Conservation (phyloP, 1,140 invertebrate genomes). For the Brachionus paranguensis region DNA sequence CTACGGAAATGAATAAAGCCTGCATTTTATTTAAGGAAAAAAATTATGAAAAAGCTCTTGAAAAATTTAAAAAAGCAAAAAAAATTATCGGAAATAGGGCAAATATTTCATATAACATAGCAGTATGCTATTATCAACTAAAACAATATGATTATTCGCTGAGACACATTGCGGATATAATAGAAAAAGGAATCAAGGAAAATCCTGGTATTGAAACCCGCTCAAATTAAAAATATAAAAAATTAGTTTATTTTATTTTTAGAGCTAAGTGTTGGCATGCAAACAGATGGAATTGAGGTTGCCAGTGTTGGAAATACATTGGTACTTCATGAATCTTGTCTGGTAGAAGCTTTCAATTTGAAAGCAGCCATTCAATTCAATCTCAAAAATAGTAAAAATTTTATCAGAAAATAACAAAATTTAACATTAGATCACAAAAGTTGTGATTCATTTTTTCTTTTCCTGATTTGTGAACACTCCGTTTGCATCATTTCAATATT, state of each 20-base stretch:
- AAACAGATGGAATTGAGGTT: slow-evolving; percentile 92
- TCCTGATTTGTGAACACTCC: too few species aligned
- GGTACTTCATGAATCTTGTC: slow-evolving; percentile 85
- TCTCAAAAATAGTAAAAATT: slow-evolving; percentile 29
- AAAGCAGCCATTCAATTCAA: slow-evolving; percentile 95
- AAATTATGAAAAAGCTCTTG: slow-evolving; percentile 80
- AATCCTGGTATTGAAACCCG: slow-evolving; percentile 65
- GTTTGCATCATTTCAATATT: too few species aligned
- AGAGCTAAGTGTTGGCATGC: slow-evolving; percentile 92
- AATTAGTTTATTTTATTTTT: slow-evolving; percentile 13
- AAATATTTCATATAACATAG: slow-evolving; percentile 88
- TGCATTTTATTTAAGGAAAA: slow-evolving; percentile 88
- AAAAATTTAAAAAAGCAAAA: slow-evolving; percentile 81
- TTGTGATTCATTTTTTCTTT: not conserved
- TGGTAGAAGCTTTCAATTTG: slow-evolving; percentile 96
- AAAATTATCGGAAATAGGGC: slow-evolving; percentile 80
- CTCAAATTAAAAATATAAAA: not conserved
- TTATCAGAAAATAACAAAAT: not conserved
- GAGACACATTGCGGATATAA: slow-evolving; percentile 76
- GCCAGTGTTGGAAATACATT: slow-evolving; percentile 85
- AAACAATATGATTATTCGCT: slow-evolving; percentile 86
- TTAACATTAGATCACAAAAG: slow-evolving; percentile 56
- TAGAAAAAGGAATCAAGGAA: slow-evolving; percentile 88
- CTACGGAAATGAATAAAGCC: slow-evolving; percentile 91
- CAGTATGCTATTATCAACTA: slow-evolving; percentile 85